Evolutionary conservation across 2,113 vertebrate genomes (phyloP), one percentile per base, ranked within the genome.

Genomic region (Tautogolabrus adspersus): DNA sequence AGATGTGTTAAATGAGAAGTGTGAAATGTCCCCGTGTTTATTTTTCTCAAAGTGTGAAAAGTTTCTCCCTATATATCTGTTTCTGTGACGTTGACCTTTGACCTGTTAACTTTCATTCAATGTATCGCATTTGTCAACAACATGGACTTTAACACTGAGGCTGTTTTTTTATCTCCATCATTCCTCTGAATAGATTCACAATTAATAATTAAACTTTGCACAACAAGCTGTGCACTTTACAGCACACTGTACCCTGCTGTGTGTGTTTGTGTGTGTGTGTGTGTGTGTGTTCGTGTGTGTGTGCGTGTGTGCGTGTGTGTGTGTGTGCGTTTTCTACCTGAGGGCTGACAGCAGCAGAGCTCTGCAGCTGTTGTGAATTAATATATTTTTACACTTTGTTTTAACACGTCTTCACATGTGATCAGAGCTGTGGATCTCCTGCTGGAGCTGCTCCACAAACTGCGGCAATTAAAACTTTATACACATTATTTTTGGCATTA

Each of bases 261-360:
- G 13, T 51, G 18, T 26, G 26, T 26, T 1, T 26, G 13, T 52
- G 18, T 60, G 34, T 30, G 13, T 52, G 18, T 60, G 34, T 30
- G 13, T 52, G 18, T 60, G 34, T 30, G 13, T 52, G 18, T 60
- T 21, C 21, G 13, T 52, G 18, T 60, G 34, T 30, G 13, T 40
- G 18, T 34, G 30, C 6, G 30, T 34, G 30, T 8, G 49, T 37
- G 52, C 34, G 21, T 30, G 13, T 40, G 18, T 34, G 6, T 34
- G 30, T 0, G 30, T 57, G 44, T 64, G 62, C 34, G 60, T 46
- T 10, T 47, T 11, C 40, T 40, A 73, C 69, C 77, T 67, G 46
- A 47, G 62, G 68, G 62, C 37, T 60, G 76, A 78, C 64, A 76
- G 8, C 64, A 51, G 64, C 37, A 15, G 15, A 49, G 75, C 65